These are phyloP conservation scores for Setipinna tenuifilis DNA, from an alignment of 2,797 vertebrate species.

Conservation along the genomic window DNA sequence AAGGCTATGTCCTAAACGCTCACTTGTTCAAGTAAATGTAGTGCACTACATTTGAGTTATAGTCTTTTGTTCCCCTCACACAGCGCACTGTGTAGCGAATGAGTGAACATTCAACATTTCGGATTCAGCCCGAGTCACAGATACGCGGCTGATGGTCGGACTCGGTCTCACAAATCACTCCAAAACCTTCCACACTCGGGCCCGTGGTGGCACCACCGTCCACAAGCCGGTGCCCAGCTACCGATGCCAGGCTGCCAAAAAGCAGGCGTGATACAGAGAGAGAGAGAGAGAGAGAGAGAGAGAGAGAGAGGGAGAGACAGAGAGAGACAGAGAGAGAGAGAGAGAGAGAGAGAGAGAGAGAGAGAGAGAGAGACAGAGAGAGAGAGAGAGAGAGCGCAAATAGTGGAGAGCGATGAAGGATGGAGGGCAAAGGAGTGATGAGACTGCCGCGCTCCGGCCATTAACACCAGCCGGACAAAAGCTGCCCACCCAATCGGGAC, in stretches of 20 bases:
- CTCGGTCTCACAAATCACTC: conserved; percentile 67
- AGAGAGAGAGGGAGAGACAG: conserved; percentile 12
- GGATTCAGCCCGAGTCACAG: neutral
- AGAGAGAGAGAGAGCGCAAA: neutral
- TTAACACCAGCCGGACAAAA: neutral
- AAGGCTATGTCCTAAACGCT: no score
- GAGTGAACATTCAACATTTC: no score
- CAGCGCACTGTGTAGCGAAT: no score
- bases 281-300: conserved; percentile 3
- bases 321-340: neutral
- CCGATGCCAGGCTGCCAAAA: conserved; percentile 27
- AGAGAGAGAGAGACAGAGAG: conserved; percentile 12
- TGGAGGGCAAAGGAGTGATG: neutral
- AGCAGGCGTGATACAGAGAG: neutral
- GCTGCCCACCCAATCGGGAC: conserved; percentile 10
- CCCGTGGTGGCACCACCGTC: conserved; percentile 43
- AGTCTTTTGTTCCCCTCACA: no score
- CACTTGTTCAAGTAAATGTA: no score
- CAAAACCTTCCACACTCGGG: conserved; percentile 57
- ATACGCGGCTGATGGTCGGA: neutral
- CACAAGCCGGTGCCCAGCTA: neutral
- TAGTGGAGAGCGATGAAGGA: neutral
- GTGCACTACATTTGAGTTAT: no score
- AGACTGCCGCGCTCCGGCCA: neutral
- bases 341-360: no score